These are phyloP conservation scores for Heliconius hewitsoni DNA, from an alignment of 1,140 invertebrate species.

Conservation along the genomic window DNA sequence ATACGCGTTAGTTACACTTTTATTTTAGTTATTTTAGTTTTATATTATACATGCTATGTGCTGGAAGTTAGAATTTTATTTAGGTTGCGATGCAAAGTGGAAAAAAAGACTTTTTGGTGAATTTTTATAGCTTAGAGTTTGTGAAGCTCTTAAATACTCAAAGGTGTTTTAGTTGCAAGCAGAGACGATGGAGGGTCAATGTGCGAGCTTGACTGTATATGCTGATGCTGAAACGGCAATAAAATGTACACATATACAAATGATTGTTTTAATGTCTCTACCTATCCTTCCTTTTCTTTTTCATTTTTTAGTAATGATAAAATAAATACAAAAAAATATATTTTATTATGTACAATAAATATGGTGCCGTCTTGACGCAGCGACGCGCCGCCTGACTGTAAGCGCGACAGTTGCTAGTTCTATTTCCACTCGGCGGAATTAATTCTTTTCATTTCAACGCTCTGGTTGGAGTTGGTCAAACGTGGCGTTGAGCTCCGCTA, in stretches of 20 bases:
- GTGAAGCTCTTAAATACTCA: constrained; percentile 21
- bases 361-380: too few relatives aligned
- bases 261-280: constrained; percentile 32
- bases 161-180: background rate
- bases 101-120: too few relatives aligned
- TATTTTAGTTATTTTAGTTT: constrained; percentile 11
- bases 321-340: too few relatives aligned
- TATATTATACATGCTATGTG: constrained; percentile 9
- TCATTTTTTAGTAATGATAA: too few relatives aligned
- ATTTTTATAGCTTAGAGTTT: constrained; percentile 1
- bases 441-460: too few relatives aligned
- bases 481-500: too few relatives aligned
- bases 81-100: background rate
- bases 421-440: too few relatives aligned
- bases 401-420: too few relatives aligned
- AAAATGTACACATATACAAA: constrained; percentile 41
- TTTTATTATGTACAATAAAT: too few relatives aligned
- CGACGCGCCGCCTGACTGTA: too few relatives aligned
- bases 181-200: background rate
- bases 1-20: constrained; percentile 34
- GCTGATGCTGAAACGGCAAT: constrained; percentile 45
- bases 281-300: background rate
- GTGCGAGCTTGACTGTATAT: constrained; percentile 10
- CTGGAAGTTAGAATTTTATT: background rate
- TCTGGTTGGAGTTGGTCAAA: too few relatives aligned